Conservation (phyloP, 1,140 invertebrate species). For the Colletes gigas region DNA sequence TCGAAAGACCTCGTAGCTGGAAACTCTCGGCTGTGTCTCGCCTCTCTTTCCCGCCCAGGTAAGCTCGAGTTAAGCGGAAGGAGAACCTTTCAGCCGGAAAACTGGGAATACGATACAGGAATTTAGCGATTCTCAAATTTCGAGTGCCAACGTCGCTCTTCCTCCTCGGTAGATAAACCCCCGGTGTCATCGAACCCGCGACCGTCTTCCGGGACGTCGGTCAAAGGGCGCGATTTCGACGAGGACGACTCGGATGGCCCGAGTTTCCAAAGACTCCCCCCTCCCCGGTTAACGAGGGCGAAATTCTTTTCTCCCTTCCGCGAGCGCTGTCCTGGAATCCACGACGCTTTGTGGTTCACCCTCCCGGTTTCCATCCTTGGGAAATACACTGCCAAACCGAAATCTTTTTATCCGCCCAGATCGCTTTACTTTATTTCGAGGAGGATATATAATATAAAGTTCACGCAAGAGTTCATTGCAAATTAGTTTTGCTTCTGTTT, state of each 20-base stretch:
- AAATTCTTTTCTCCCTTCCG: conserved; percentile 1
- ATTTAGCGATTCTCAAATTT: conserved; percentile 52
- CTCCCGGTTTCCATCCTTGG: not conserved
- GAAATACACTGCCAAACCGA: too few relatives aligned
- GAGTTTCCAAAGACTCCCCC: not conserved
- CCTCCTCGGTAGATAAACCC: not conserved
- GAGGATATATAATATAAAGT: too few relatives aligned
- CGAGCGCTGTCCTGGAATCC: not conserved
- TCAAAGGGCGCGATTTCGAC: conserved; percentile 18
- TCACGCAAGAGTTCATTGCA: too few relatives aligned
- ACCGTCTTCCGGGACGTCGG: conserved; percentile 24
- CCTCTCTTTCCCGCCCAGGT: not conserved
- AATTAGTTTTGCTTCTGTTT: too few relatives aligned
- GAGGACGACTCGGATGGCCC: not conserved
- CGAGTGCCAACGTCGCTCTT: conserved; percentile 23
- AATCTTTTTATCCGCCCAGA: too few relatives aligned
- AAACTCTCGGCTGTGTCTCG: not conserved
- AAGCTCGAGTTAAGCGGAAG: not conserved
- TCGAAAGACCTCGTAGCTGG: not conserved
- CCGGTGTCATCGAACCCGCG: conserved; percentile 43
- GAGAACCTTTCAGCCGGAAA: not conserved
- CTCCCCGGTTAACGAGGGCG: conserved; percentile 18
- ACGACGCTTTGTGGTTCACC: not conserved
- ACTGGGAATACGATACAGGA: conserved; percentile 14
- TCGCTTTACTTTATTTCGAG: too few relatives aligned